A percentile compares a stretch with the other conserved stretches of the same genome.
These are phyloP conservation scores for Ypsolopha scabrella DNA, from an alignment of 2,888 invertebrate genomes.

Conservation along the genomic window DNA sequence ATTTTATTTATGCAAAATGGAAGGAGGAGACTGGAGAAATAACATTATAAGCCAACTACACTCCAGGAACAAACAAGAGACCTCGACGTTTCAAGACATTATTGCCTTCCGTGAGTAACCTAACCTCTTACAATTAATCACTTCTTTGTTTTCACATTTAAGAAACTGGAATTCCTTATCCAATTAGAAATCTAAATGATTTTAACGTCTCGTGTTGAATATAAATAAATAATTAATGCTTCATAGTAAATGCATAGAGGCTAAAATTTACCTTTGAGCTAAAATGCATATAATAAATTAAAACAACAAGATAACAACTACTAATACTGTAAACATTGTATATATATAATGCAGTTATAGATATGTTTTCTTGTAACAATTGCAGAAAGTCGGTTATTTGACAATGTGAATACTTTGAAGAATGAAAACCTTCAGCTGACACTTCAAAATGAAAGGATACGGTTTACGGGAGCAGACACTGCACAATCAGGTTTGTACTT, in stretches of 20 bases:
- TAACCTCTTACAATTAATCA: constrained; percentile 29
- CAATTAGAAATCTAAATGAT: too few species aligned
- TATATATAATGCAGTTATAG: constrained; percentile 4
- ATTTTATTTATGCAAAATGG: constrained; percentile 39
- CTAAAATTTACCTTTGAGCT: not conserved
- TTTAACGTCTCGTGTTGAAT: too few species aligned
- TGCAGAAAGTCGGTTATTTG: constrained; percentile 89
- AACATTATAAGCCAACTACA: constrained; percentile 78
- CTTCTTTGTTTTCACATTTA: constrained; percentile 13
- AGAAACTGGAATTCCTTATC: too few species aligned
- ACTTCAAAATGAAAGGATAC: constrained; percentile 86
- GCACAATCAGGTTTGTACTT: constrained; percentile 27
- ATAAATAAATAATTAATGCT: too few species aligned
- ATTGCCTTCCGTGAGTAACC: constrained; percentile 82
- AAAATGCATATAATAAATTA: too few species aligned
- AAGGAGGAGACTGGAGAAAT: constrained; percentile 75
- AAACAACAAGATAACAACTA: too few species aligned
- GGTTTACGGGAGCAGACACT: constrained; percentile 68
- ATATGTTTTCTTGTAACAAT: constrained; percentile 17
- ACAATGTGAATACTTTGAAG: constrained; percentile 82
- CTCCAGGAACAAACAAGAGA: constrained; percentile 81
- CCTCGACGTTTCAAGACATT: constrained; percentile 81
- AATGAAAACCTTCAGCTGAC: constrained; percentile 88
- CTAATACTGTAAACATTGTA: not conserved
- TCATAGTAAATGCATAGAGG: too few species aligned